Percentiles rank a stretch among this genome's conserved stretches.
These are phyloP conservation scores for Myioborus melanocephalus DNA, from an alignment of 2,797 vertebrate species.

Conservation along the genomic window DNA sequence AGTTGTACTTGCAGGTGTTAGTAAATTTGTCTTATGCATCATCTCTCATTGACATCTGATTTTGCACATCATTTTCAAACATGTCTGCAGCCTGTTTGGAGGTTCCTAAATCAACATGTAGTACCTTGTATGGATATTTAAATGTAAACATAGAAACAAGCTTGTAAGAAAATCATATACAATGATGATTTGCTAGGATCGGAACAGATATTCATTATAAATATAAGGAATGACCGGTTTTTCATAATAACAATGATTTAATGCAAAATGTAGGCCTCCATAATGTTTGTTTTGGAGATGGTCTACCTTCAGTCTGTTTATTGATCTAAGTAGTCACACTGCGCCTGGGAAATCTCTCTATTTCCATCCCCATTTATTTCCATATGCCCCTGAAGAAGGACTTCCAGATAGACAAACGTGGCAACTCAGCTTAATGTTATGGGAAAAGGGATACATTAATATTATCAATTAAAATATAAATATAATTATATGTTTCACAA, in stretches of 20 bases:
- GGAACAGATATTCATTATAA: background rate
- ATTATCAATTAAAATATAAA: background rate
- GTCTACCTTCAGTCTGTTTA: background rate
- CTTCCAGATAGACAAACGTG: background rate
- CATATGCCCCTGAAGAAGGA: rapidly evolving
- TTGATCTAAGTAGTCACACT: background rate
- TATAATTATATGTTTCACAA: background rate
- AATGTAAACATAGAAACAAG: background rate
- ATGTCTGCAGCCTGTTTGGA: background rate
- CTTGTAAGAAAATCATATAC: background rate
- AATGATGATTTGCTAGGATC: background rate
- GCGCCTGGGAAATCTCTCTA: background rate
- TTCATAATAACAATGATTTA: background rate
- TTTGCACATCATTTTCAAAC: background rate
- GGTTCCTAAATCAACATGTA: background rate
- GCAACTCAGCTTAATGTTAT: background rate
- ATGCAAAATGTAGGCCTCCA: background rate
- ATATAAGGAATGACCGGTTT: background rate
- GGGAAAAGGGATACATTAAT: background rate
- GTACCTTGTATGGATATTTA: background rate
- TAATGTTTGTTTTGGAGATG: background rate
- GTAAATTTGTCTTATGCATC: background rate
- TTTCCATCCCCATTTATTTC: background rate
- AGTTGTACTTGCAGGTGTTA: background rate
- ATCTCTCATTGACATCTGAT: background rate